Evolutionary conservation across 2,113 vertebrate genomes (phyloP), one percentile per base, ranked within the genome.

Genomic region (Chelonoidis abingdonii): DNA sequence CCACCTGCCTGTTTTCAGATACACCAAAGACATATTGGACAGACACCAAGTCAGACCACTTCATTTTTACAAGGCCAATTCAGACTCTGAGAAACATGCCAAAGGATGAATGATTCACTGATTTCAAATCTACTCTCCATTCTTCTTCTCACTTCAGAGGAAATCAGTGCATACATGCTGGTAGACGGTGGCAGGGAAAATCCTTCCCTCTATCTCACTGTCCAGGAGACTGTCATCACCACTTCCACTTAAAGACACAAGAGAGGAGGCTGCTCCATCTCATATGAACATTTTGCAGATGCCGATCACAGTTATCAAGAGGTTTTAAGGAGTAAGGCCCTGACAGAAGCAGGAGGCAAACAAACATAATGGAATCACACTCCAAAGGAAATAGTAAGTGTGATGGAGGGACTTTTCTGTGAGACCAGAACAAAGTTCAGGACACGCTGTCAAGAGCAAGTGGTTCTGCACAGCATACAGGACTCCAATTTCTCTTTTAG

Each of bases 211-310:
- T 50, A 49, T 44, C 24, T 54, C 16, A 14, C 31, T 92, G 83
- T 29, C 65, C 4, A 38, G n/a, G 49, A 76, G 65, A 84, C 0
- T 3, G 84, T 2, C 35, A 50, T 17, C 9, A 31, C 4, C 17
- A 12, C 24, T 31, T 25, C 21, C 4, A 7, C 5, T 2, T 1
- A 93, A 53, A 9, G 8, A 27, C 52, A 35, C 0, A 0, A 69
- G n/a, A 86, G 88, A 79, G 57, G 25, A 88, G 8, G 38, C 87
- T 87, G 57, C 38, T 49, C 27, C 22, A 69, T 22, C 25, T 27
- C 22, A 83, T 19, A 19, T 3, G 57, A 53, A 90, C 0, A 1
- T 10, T 19, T 2, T 0, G 10, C 50, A 86, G 54, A 95, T 79
- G 44, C 50, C 16, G 44, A n/a, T 1, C 35, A 47, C 41, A 41